Percentiles rank a stretch among this genome's conserved stretches.
These are phyloP conservation scores for Trialeurodes vaporariorum DNA, from an alignment of 1,140 invertebrate species.

Conservation along the genomic window DNA sequence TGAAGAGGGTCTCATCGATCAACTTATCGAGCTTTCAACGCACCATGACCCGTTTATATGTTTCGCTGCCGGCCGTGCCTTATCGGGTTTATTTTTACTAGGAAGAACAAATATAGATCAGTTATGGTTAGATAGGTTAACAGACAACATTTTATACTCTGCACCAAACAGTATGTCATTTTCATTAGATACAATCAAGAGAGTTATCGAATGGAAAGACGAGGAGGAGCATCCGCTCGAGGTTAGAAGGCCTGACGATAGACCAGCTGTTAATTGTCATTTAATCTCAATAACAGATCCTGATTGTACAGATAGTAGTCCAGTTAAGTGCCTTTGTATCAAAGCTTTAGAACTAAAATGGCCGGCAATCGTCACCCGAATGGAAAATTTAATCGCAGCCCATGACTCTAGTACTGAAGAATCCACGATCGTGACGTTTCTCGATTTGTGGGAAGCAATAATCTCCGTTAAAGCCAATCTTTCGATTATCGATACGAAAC, in stretches of 20 bases:
- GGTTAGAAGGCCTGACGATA: constrained; percentile 36
- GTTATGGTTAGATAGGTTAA: constrained; percentile 57
- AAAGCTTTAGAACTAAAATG: constrained; percentile 72
- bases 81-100: constrained; percentile 70
- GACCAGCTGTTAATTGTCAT: constrained; percentile 39
- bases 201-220: constrained; percentile 78
- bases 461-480: constrained; percentile 83
- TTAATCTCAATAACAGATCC: constrained; percentile 57
- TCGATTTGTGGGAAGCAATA: constrained; percentile 78
- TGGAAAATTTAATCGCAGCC: constrained; percentile 39
- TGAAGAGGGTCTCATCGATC: constrained; percentile 66
- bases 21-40: constrained; percentile 64
- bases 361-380: constrained; percentile 54
- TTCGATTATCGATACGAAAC: constrained; percentile 74
- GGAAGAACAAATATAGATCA: constrained; percentile 66
- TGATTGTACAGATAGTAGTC: constrained; percentile 59
- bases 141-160: constrained; percentile 37
- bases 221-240: constrained; percentile 67
- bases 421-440: constrained; percentile 56
- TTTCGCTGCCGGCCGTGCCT: constrained; percentile 61
- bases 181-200: constrained; percentile 68
- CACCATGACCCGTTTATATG: constrained; percentile 67
- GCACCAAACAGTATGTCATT: constrained; percentile 64
- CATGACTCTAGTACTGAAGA: constrained; percentile 31
- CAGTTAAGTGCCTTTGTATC: constrained; percentile 71